A percentile compares a stretch with the other conserved stretches of the same genome.
Conservation (phyloP, 2,888 invertebrate genomes). For the Cantharis flavilabris region DNA sequence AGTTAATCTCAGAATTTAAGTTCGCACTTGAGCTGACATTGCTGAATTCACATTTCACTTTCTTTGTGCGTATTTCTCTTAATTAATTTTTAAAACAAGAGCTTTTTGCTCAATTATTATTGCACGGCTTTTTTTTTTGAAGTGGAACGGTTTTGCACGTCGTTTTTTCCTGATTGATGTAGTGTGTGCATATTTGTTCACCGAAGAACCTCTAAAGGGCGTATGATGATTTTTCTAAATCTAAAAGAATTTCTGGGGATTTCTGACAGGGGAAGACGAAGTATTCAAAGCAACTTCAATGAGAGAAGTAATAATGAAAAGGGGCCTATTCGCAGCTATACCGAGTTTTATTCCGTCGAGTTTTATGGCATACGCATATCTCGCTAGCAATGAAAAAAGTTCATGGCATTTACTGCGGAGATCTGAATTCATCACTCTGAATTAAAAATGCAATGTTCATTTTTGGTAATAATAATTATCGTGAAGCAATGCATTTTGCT, state of each 20-base stretch:
- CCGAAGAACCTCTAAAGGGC: conserved; percentile 12
- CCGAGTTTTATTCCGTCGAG: conserved; percentile 23
- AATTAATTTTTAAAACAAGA: conserved; percentile 19
- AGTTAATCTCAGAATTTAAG: conserved; percentile 1
- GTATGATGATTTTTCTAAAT: conserved; percentile 17
- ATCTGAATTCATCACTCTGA: conserved; percentile 9
- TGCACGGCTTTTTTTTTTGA: not conserved
- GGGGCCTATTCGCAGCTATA: conserved; percentile 24
- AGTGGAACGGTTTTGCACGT: not conserved
- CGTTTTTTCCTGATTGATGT: conserved; percentile 7
- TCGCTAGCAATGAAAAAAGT: conserved; percentile 18
- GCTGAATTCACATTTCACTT: not conserved
- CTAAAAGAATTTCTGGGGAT: conserved; percentile 23
- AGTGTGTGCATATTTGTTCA: conserved; percentile 13
- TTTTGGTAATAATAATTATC: not conserved
- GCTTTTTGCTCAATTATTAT: not conserved
- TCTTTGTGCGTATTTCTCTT: conserved; percentile 12
- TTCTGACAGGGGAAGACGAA: conserved; percentile 22
- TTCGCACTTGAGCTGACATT: not conserved
- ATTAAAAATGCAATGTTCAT: not conserved
- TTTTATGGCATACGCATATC: conserved; percentile 24
- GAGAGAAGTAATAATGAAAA: conserved; percentile 31
- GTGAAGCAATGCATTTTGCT: not conserved
- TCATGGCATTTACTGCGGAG: conserved; percentile 10
- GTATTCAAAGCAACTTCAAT: conserved; percentile 27